phyloP scores from a whole-genome alignment of 2,888 invertebrate genomes.

The Eueremaeus valkanovi region DNA sequence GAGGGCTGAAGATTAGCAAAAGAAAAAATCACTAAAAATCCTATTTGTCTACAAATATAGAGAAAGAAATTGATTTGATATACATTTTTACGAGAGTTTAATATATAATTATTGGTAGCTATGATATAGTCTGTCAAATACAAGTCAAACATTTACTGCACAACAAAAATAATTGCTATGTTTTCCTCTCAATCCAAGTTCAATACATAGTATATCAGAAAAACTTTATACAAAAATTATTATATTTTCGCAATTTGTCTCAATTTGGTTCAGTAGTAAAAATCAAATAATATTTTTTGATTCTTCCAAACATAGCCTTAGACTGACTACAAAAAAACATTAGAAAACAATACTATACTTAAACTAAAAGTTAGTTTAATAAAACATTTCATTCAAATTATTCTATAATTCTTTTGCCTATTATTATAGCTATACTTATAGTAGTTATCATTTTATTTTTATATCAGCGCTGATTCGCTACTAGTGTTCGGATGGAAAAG shows the following conservation, averaged over 20 bases:
- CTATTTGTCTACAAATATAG: not conserved
- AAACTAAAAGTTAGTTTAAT: no score
- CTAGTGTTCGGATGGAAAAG: not conserved
- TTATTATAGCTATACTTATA: no score
- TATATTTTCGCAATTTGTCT: not conserved
- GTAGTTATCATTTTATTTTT: no score
- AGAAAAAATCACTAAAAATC: not conserved
- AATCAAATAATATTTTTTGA: no score
- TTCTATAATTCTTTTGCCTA: no score
- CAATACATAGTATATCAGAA: not conserved
- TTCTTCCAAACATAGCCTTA: not conserved
- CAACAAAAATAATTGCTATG: not conserved
- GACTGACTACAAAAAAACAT: not conserved
- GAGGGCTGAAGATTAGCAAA: no score
- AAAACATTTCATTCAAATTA: no score
- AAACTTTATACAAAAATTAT: no score
- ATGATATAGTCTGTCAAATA: constrained; percentile 16
- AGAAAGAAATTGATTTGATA: not conserved
- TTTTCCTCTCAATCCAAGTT: not conserved
- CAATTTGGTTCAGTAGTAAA: not conserved
- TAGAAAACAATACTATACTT: not conserved
- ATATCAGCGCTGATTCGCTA: not conserved
- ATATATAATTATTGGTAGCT: not conserved
- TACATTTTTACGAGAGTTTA: not conserved
- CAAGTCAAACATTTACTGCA: constrained; percentile 14